Base-by-base conservation (phyloP, 2,113 vertebrate species). In the Stictonetta naevosa region DNA sequence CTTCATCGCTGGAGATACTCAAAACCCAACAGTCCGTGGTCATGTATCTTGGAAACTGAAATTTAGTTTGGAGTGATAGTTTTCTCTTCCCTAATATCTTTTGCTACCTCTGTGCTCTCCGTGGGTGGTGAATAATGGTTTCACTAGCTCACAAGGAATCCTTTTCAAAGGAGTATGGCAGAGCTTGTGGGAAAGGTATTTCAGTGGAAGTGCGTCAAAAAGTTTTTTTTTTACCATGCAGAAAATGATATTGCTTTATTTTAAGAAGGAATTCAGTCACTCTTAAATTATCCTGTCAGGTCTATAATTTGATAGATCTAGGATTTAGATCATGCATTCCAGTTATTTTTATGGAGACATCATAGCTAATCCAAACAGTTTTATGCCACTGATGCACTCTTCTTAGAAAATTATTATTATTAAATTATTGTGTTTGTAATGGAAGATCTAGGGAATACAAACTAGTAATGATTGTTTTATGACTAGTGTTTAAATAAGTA, bases 1-100 rank as follows among this genome's bases (percentile, higher is more conserved):
- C 52, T 72, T 11, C 7, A 8, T 87, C 13, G 7, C 50, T 73
- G 53, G 36, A 77, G n/a, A 25, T 64, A 6, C 2, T 83, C 28
- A 38, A 31, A 63, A 23, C 10, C 72, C 2, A 3, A 5, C 63
- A 58, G 34, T 46, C 40, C 0, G 0, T 63, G 50, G 6, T 68
- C 15, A 23, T 50, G 2, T 71, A 71, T 60, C 26, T 84, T 86
- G 29, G 36, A 87, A 81, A 66, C 36, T 48, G 74, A 59, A 48
- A 36, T 63, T 11, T 50, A 4, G 25, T 76, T 72, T 40, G 15
- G 42, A 66, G 21, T 28, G 1, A 10, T 56, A 33, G 15, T 68
- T 80, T 79, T 68, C 4, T 15, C 52, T 72, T 91, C 28, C 7
- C 8, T 42, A 53, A 23, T 46, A 31, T 78, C 33, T 15, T 84